phyloP scores from a whole-genome alignment of 2,888 invertebrate genomes.

The Dynastes grantii region DNA sequence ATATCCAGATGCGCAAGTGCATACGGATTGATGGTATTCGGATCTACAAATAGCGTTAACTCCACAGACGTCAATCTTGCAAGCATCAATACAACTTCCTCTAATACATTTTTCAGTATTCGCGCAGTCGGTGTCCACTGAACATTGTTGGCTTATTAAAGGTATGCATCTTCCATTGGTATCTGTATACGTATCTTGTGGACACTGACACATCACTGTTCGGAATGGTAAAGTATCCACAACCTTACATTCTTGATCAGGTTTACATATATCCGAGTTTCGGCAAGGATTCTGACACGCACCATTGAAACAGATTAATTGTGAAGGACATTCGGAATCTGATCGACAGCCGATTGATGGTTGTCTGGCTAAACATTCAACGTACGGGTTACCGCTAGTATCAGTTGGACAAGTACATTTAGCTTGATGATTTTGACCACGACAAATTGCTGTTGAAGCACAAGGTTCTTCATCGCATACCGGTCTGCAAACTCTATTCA shows the following conservation, averaged over 20 bases:
- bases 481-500: slow-evolving; percentile 87
- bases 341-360: slow-evolving; percentile 77
- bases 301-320: slow-evolving; percentile 84
- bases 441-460: slow-evolving; percentile 84
- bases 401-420: slow-evolving; percentile 85
- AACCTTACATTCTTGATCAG: slow-evolving; percentile 85
- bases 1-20: slow-evolving; percentile 85
- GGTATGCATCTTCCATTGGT: slow-evolving; percentile 81
- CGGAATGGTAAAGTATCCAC: slow-evolving; percentile 85
- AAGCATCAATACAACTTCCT: slow-evolving; percentile 86
- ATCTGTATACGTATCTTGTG: slow-evolving; percentile 84
- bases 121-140: slow-evolving; percentile 82
- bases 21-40: slow-evolving; percentile 82
- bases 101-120: slow-evolving; percentile 81
- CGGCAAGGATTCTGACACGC: slow-evolving; percentile 86
- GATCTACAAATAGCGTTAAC: slow-evolving; percentile 88
- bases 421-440: slow-evolving; percentile 83
- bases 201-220: slow-evolving; percentile 90
- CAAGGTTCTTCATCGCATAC: slow-evolving; percentile 89
- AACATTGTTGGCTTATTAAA: slow-evolving; percentile 75
- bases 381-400: slow-evolving; percentile 85
- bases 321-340: slow-evolving; percentile 85
- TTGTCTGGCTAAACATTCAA: slow-evolving; percentile 74
- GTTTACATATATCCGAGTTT: slow-evolving; percentile 80
- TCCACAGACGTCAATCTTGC: slow-evolving; percentile 85